Evolutionary conservation across 2,888 invertebrate genomes (phyloP).

Genomic region (Cephalotes varians): DNA sequence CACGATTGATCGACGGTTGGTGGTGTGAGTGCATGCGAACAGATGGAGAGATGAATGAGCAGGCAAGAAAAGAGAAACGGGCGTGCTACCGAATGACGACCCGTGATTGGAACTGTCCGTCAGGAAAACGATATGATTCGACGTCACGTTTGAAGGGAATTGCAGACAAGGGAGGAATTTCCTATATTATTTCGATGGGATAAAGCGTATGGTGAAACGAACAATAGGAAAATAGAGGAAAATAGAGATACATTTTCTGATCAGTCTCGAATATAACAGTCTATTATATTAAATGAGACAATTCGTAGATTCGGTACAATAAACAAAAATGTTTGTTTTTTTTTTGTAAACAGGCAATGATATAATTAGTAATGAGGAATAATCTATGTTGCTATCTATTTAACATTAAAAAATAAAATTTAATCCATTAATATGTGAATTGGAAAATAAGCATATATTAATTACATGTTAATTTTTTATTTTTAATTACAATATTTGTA

Average conservation of each 20-base stretch:
- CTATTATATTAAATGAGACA: background rate
- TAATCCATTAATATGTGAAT: background rate
- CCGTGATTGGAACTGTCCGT: constrained; percentile 55
- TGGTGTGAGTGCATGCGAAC: constrained; percentile 53
- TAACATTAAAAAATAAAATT: background rate
- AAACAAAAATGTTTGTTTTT: background rate
- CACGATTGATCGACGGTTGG: constrained; percentile 58
- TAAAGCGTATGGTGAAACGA: background rate
- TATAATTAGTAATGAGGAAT: background rate
- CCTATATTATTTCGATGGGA: constrained; percentile 41
- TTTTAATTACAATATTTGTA: no score
- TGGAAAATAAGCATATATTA: background rate
- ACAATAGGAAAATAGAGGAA: constrained; percentile 10
- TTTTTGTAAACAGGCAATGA: background rate
- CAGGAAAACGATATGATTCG: constrained; percentile 50
- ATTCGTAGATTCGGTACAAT: background rate
- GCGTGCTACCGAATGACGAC: constrained; percentile 52
- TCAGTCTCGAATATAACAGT: background rate
- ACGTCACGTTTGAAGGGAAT: constrained; percentile 39
- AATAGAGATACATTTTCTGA: constrained; percentile 1
- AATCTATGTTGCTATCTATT: background rate
- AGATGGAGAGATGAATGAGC: constrained; percentile 58
- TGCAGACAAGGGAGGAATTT: background rate
- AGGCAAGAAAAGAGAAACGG: constrained; percentile 47
- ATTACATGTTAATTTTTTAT: no score